Evolutionary conservation across 1,140 invertebrate species (phyloP).

Genomic region (Gonioctena quinquepunctata): DNA sequence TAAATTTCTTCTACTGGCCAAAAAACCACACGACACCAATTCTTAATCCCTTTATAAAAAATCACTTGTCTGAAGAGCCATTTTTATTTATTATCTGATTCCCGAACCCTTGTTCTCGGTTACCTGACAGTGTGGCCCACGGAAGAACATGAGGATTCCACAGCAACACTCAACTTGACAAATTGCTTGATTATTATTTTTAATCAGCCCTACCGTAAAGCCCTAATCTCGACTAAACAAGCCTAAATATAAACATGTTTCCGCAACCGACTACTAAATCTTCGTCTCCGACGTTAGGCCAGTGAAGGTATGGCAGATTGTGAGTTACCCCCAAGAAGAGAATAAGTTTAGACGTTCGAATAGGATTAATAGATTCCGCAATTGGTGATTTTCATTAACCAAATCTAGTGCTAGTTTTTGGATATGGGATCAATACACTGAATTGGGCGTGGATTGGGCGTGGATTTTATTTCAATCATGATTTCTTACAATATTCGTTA

Average conservation of each 20-base stretch:
- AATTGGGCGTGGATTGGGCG: too few species aligned
- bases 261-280: slow-evolving; percentile 37
- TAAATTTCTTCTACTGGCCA: not conserved
- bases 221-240: slow-evolving; percentile 33
- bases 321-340: too few species aligned
- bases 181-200: slow-evolving; percentile 43
- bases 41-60: slow-evolving; percentile 15
- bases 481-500: too few species aligned
- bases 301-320: too few species aligned
- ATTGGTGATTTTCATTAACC: too few species aligned
- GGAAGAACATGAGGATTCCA: slow-evolving; percentile 15
- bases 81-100: slow-evolving; percentile 15
- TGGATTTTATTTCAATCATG: too few species aligned
- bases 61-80: slow-evolving; percentile 9
- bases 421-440: too few species aligned
- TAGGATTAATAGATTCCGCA: too few species aligned
- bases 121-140: slow-evolving; percentile 22
- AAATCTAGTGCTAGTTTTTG: too few species aligned
- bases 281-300: too few species aligned
- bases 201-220: slow-evolving; percentile 28
- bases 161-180: slow-evolving; percentile 36
- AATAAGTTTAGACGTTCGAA: too few species aligned
- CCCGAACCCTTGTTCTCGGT: not conserved
- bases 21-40: slow-evolving; percentile 13
- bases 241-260: slow-evolving; percentile 38